Base-by-base conservation (phyloP, 2,888 invertebrate genomes). In the Dicyrtomina minuta region DNA sequence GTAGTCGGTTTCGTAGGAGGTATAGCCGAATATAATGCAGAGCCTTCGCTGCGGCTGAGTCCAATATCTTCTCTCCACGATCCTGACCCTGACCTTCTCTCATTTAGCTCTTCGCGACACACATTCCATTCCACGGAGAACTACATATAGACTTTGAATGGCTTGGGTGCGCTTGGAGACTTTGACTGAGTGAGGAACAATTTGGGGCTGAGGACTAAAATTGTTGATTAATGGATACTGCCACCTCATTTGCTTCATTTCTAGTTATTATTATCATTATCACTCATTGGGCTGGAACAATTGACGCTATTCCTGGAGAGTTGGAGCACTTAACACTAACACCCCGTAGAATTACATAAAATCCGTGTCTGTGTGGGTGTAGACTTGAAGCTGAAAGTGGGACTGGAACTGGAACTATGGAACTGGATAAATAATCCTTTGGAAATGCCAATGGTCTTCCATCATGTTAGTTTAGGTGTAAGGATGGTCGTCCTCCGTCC, bases 171-270 rank as follows among this genome's bases (percentile, higher is more conserved):
- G 8, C 4, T 8, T 33, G 33, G 33, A 33, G 33, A 33, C 33
- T 33, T 8, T 8, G 33, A 33, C 8, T 13, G 24, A 51, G 51
- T 27, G 62, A 20, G 49, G 49, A 33, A 33, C n/a, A 20, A 41
- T 59, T 41, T 59, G 3, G 33, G 33, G 4, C 8, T 27, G 27
- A 43, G 41, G 49, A 26, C 17, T 33, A 51, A 51, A 64, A 64
- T 53, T 64, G 39, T 51, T 64, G 64, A 64, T 64, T 53, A 64
- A 64, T 64, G 64, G 49, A 64, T 51, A 62, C 33, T 51, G 51
- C 64, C 61, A 51, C 51, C 51, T 64, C 64, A 51, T 64, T 64
- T 64, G 51, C 51, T 51, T 64, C 33, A 64, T 51, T 51, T 49
- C 64, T 64, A 33, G 33, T 33, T 33, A 33, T 33, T 33, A 33